Evolutionary conservation across 1,140 invertebrate genomes (phyloP), one percentile per base, ranked within the genome.

Genomic region (Drosophila baimaii): DNA sequence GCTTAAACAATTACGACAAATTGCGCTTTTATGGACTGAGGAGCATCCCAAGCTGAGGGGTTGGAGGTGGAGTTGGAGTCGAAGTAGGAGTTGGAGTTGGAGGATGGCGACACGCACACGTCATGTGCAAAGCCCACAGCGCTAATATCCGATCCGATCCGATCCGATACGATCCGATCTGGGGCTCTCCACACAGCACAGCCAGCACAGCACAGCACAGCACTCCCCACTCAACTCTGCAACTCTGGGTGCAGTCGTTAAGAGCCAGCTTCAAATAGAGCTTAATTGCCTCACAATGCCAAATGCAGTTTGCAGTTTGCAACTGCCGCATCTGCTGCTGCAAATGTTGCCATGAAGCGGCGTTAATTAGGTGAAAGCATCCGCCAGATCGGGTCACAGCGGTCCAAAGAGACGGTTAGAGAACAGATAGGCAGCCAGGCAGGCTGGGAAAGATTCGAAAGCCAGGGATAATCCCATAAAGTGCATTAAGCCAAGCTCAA

Each of bases 1-100:
- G 88, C 89, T 88, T 90, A 90, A 90, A 90, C 88, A 90, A 90
- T 90, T 90, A 90, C 88, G 88, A 90, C 88, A 90, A 90, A 90
- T 90, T 90, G 88, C 89, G 83, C 84, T 79, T 90, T 90, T 90
- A 90, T 90, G 83, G 88, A 89, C 83, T 78, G 63, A 27, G 57
- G 49, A 62, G 54, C 69, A 79, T 57, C 65, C 49, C n/a, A n/a
- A 64, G 3, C 49, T 6, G 17, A 27, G 27, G 19, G 44, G 15
- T 7, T 9, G 43, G n/a, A 35, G 31, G 7, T 4, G 47, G 12
- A 51, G 47, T 17, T 12, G 25, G 6, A 39, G 15, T 39, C 2
- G 15, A 6, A 27, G 27, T n/a, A 5, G 21, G 10, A 41, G 15
- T 10, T 12, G 49, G 0, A 46, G 10, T 23, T 5, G n/a, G 37